Base-by-base conservation (phyloP, 2,113 vertebrate genomes). In the Phyllostomus discolor region DNA sequence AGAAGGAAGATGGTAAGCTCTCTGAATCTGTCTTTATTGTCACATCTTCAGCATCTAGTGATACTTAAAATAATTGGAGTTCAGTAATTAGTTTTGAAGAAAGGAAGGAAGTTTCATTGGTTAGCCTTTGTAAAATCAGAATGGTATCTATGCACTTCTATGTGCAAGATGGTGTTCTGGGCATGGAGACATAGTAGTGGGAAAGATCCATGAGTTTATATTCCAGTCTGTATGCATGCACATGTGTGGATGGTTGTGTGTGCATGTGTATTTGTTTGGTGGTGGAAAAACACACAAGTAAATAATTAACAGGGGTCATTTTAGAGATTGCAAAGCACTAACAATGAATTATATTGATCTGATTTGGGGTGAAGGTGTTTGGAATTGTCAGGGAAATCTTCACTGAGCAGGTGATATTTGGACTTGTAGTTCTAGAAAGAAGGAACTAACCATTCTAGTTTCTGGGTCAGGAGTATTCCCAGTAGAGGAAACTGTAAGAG, bases 1-100 rank as follows among this genome's bases (percentile, higher is more conserved):
- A 87, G 46, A 92, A 38, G n/a, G 5, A 52, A 91, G 24, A 70
- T 16, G 19, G 7, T 81, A 66, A 76, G 33, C 43, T 52, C 50
- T 54, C 33, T 79, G 48, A 84, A 31, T 70, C 54, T 26, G 10
- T 73, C 66, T 80, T 75, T 80, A 46, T 64, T 78, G 22, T 87
- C 24, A 38, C 31, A 24, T 78, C 91, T 69, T 89, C 8, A 54
- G 31, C 11, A 50, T 69, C 33, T 86, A 64, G 48, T 31, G 75
- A 84, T 57, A 69, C 22, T 31, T 85, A 14, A 35, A 95, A 50
- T 52, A 69, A 69, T 2, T 52, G 26, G 17, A 64, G 4, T 10
- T 92, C 46, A 73, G 19, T 75, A 69, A 69, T 35, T 85, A 64
- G 79, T 88, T 83, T 69, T 59, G n/a, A 82, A 88, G 10, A 50